phyloP scores from a whole-genome alignment of 2,113 vertebrate genomes.

The Andinoacara biseriatus region DNA sequence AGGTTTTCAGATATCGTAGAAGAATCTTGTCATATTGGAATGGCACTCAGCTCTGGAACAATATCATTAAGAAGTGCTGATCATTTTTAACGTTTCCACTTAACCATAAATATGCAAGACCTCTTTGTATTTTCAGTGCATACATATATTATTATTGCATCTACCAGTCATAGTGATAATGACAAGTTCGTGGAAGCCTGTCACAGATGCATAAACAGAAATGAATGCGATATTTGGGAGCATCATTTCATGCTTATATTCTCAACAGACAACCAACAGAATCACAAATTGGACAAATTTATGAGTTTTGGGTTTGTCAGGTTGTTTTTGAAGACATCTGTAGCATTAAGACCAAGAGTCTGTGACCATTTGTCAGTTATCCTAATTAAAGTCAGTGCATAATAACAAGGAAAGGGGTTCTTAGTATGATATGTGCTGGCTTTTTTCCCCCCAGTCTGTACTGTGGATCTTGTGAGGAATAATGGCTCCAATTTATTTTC shows the following conservation, averaged over 20 bases:
- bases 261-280: slow-evolving; percentile 49
- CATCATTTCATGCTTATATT: slow-evolving; percentile 48
- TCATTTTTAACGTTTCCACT: slow-evolving; percentile 44
- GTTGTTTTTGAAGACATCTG: slow-evolving; percentile 63
- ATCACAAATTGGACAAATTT: slow-evolving; percentile 60
- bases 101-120: slow-evolving; percentile 69
- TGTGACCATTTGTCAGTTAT: slow-evolving; percentile 43
- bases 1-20: slow-evolving; percentile 72
- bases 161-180: slow-evolving; percentile 78
- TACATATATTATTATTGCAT: slow-evolving; percentile 83
- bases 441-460: background rate
- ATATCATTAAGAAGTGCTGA: slow-evolving; percentile 57
- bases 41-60: slow-evolving; percentile 67
- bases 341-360: slow-evolving; percentile 46
- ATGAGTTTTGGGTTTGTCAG: slow-evolving; percentile 65
- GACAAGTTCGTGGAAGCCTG: slow-evolving; percentile 76
- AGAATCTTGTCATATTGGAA: slow-evolving; percentile 70
- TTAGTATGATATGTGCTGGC: background rate
- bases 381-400: slow-evolving; percentile 85
- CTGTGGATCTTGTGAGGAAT: background rate
- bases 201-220: slow-evolving; percentile 66
- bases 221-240: slow-evolving; percentile 55
- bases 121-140: slow-evolving; percentile 81
- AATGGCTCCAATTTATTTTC: background rate
- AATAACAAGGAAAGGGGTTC: slow-evolving; percentile 76